Evolutionary conservation across 1,140 invertebrate genomes (phyloP).

Genomic region (Bombus soroeensis): DNA sequence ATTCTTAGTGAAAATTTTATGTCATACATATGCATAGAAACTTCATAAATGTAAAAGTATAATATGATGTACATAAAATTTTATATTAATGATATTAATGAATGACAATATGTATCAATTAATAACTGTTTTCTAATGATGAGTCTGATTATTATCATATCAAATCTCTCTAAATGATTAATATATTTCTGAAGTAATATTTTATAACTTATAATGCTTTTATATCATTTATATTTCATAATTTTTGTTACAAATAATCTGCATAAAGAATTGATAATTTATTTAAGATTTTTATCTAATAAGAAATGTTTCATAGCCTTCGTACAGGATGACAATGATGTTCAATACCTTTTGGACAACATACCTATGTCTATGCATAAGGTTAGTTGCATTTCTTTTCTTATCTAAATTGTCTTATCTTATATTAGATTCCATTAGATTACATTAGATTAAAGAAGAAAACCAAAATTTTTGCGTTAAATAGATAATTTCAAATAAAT

Average conservation of each 20-base stretch:
- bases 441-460: not conserved
- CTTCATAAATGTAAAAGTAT: not conserved
- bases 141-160: not conserved
- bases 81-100: not conserved
- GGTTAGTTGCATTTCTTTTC: slow-evolving; percentile 73
- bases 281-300: slow-evolving; percentile 20
- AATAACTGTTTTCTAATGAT: not conserved
- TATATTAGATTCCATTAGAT: not conserved
- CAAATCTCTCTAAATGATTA: not conserved
- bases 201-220: not conserved
- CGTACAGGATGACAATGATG: slow-evolving; percentile 87
- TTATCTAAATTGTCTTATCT: not conserved
- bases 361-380: slow-evolving; percentile 84
- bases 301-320: slow-evolving; percentile 84
- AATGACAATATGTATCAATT: not conserved
- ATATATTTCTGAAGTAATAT: not conserved
- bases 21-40: not conserved
- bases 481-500: not conserved
- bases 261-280: slow-evolving; percentile 23
- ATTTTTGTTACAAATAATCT: not conserved
- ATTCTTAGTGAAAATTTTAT: not conserved
- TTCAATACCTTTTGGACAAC: slow-evolving; percentile 87
- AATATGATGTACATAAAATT: not conserved
- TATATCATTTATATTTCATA: not conserved
- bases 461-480: not conserved